Base-by-base conservation (phyloP, 2,888 invertebrate genomes). In the Drosophila lutescens region DNA sequence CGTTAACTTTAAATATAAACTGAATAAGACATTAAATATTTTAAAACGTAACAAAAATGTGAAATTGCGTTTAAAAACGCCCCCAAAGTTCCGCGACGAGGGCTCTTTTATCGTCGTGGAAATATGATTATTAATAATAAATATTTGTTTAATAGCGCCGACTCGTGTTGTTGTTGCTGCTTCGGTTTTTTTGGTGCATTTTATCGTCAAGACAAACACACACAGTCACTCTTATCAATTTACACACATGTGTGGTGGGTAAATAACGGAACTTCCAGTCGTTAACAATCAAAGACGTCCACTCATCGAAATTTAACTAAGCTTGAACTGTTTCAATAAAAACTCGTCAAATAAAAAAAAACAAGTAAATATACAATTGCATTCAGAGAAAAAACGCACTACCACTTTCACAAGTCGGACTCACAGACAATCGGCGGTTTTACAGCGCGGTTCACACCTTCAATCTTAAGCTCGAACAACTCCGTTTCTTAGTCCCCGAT, bases 61-160 rank as follows among this genome's bases (percentile, higher is more conserved):
- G 3, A 3, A 23, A 23, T 23, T 23, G 2, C 23, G 2, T 23
- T 23, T 23, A 23, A 23, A 3, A 23, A 23, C 4, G 23, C 23
- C 23, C 23, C 4, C 4, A 23, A 4, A 23, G 23, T 23, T 4
- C 2, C 41, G 62, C 47, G 47, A 51, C 23, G 50, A 30, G 58
- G 46, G 50, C 0, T 44, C 53, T 43, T 47, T 54, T 38, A 50
- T 68, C 50, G 51, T 60, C 71, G 63, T 53, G 56, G 62, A 41
- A 70, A 74, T 69, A 75, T 62, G 74, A 80, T 71, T 75, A 85
- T 73, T 75, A 65, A 51, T 77, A 69, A 78, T 77, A 77, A 78
- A 77, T 84, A 86, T 83, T 81, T 78, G 78, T 68, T 78, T 69
- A 77, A 74, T 74, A 79, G 79, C 80, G 85, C 68, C 49, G 34